Evolutionary conservation across 2,888 invertebrate species (phyloP), one percentile per base, ranked within the genome.

Genomic region (Apantesis nais): DNA sequence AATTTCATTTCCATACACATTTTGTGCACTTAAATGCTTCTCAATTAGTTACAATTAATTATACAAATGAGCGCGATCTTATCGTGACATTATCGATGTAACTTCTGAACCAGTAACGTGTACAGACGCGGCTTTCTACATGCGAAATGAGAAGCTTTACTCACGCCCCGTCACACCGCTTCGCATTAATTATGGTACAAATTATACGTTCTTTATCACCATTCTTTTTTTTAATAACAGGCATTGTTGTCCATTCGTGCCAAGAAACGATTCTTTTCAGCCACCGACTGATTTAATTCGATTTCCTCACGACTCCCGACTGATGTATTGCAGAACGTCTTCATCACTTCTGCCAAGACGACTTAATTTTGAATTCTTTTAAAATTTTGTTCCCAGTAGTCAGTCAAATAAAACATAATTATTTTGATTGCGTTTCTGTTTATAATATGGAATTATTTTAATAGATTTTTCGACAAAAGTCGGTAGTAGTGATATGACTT

Each of bases 201-300:
- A 94, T 94, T 94, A 91, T 88, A 93, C 85, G 89, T 93, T 93
- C 87, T 91, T 92, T 92, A 94, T 93, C 92, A 90, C 90, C 89
- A 86, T 87, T 88, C 89, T 89, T 90, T 91, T 89, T 90, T 93
- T 90, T 93, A 93, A 94, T 94, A 93, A 93, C 93, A 93, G 90
- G 89, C 92, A 92, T 91, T 92, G 93, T 93, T 92, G 89, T 90
- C 85, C 91, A 89, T 94, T 93, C 94, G 93, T 94, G 94, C 88
- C 83, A 93, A 92, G 92, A 81, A 91, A 87, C 93, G 90, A 93
- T 94, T 94, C 89, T 92, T 88, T 93, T 91, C 92, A 92, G 90
- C 89, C 92, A 87, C 89, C 90, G 92, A 88, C 87, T 93, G 93
- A 91, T 93, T 93, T 93, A 94, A 94, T 93, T 92, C 91, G 90